Evolutionary conservation across 1,140 invertebrate species (phyloP).

Genomic region (Protaetia brevitarsis): DNA sequence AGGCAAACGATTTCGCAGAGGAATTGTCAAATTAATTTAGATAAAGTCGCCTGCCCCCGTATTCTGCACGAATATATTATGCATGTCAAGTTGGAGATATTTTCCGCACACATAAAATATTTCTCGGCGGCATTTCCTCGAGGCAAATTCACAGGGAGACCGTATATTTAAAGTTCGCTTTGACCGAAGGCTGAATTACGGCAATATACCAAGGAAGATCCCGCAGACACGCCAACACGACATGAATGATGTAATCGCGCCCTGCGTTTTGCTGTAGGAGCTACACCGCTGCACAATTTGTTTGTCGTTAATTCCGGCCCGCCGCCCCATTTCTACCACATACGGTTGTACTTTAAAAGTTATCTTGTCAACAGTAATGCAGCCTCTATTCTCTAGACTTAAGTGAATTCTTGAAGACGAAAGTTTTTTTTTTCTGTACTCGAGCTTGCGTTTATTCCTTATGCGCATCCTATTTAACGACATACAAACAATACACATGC

Average conservation of each 20-base stretch:
- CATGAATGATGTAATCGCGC: conserved; percentile 15
- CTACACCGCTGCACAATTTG: background rate
- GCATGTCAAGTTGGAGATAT: conserved; percentile 11
- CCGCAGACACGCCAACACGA: conserved; percentile 1
- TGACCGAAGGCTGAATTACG: conserved; percentile 13
- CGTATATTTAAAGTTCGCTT: conserved; percentile 12
- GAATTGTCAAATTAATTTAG: conserved; percentile 11
- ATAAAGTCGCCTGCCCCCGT: background rate
- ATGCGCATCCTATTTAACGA: background rate
- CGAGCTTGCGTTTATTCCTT: background rate
- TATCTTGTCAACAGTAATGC: background rate
- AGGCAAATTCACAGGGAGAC: conserved; percentile 13
- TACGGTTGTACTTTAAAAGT: conserved; percentile 12
- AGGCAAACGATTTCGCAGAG: background rate
- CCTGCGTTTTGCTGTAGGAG: background rate
- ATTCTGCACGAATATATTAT: background rate
- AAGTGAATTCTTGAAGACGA: background rate
- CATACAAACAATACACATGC: too few species aligned
- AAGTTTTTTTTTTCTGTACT: background rate
- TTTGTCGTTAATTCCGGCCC: conserved; percentile 13
- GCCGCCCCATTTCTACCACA: background rate
- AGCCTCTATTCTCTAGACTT: background rate
- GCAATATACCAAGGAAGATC: conserved; percentile 7
- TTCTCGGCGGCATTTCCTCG: background rate
- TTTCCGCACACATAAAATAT: conserved; percentile 17